A percentile compares a stretch with the other conserved stretches of the same genome.
phyloP scores from a whole-genome alignment of 2,797 vertebrate species.

The Centroberyx gerrardi region DNA sequence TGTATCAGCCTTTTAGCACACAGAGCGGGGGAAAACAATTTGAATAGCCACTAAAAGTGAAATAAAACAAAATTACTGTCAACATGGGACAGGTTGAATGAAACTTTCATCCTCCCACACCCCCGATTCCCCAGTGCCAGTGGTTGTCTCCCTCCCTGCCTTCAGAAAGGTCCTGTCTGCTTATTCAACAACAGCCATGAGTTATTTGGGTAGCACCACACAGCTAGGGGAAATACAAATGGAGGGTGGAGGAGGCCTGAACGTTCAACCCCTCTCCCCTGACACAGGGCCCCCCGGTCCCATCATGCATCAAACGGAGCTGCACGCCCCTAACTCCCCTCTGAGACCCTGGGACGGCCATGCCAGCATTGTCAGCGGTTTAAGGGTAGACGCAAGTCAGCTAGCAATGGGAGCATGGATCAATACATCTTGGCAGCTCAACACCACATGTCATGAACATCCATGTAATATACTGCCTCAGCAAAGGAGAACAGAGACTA shows the following conservation, averaged over 20 bases:
- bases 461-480: conserved; percentile 42
- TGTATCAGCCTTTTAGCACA: not conserved
- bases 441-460: conserved; percentile 47
- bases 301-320: conserved; percentile 42
- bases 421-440: conserved; percentile 43
- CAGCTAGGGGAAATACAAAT: conserved; percentile 11
- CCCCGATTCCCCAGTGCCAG: not conserved
- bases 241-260: conserved; percentile 20
- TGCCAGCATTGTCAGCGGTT: conserved; percentile 25
- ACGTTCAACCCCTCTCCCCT: conserved; percentile 20
- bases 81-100: conserved; percentile 2
- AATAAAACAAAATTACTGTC: not conserved
- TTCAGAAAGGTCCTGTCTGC: conserved; percentile 38
- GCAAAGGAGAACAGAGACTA: conserved; percentile 40
- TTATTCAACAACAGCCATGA: conserved; percentile 44
- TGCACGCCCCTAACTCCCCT: conserved; percentile 15
- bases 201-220: conserved; percentile 29
- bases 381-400: conserved; percentile 22
- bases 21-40: not conserved
- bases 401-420: conserved; percentile 41
- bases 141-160: conserved; percentile 10
- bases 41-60: not conserved
- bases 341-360: conserved; percentile 14
- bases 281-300: conserved; percentile 18
- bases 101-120: conserved; percentile 12